These are phyloP conservation scores for Heterodera carotae DNA, from an alignment of 1,140 invertebrate species.

Conservation along the genomic window DNA sequence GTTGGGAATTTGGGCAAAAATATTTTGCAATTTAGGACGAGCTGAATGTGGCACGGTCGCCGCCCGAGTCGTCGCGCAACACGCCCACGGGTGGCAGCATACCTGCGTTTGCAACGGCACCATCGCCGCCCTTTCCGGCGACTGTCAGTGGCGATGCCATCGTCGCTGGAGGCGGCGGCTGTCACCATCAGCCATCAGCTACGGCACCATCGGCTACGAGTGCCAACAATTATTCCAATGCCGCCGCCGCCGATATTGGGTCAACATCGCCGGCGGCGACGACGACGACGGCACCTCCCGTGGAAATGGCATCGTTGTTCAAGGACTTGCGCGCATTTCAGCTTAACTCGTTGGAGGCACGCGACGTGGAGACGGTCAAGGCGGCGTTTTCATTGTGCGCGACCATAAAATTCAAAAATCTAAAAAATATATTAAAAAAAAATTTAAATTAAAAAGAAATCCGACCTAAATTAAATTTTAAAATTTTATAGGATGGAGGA, in stretches of 20 bases:
- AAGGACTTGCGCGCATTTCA: conserved; percentile 27
- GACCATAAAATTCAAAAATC: not conserved
- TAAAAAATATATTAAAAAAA: not conserved
- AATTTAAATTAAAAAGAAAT: too few relatives aligned
- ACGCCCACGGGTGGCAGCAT: not conserved
- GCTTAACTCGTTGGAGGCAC: conserved; percentile 32
- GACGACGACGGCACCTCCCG: not conserved
- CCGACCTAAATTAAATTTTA: not conserved
- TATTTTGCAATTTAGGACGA: too few relatives aligned
- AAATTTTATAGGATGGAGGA: conserved; percentile 15
- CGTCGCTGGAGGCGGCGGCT: not conserved
- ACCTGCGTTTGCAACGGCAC: too few relatives aligned
- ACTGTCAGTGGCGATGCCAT: not conserved
- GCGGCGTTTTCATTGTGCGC: not conserved
- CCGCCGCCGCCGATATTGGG: not conserved
- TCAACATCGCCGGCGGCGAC: not conserved
- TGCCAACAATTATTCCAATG: too few relatives aligned
- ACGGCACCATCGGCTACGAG: not conserved
- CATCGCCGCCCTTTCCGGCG: too few relatives aligned
- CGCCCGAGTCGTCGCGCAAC: not conserved
- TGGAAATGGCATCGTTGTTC: not conserved
- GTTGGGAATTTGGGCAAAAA: too few relatives aligned
- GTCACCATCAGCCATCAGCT: not conserved
- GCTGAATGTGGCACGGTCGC: not conserved
- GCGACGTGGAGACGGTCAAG: conserved; percentile 31